Conservation (phyloP, 2,113 vertebrate genomes). For the Macquaria ambigua region DNA sequence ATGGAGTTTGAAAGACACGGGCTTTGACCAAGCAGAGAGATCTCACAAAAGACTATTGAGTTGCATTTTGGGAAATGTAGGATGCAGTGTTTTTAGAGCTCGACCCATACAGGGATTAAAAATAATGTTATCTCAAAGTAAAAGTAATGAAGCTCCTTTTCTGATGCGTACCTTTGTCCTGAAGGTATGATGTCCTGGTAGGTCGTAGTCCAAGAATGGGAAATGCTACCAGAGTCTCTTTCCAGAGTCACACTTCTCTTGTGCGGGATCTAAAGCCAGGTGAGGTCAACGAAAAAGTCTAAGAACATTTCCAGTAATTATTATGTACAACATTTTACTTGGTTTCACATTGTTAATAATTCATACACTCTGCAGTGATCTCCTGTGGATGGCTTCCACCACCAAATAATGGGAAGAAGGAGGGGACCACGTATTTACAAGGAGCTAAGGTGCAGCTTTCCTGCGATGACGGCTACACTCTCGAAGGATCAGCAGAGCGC, state of each 20-base stretch:
- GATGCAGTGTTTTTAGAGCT: neutral
- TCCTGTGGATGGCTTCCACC: constrained; percentile 90
- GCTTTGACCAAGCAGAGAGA: neutral
- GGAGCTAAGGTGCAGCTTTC: constrained; percentile 83
- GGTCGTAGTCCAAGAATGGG: constrained; percentile 84
- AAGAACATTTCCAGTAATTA: neutral
- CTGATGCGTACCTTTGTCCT: constrained; percentile 4
- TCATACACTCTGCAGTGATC: constrained; percentile 80
- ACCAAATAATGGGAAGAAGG: constrained; percentile 87
- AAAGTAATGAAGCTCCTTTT: neutral
- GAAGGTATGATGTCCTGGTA: constrained; percentile 82
- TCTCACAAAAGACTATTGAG: neutral
- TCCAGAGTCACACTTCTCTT: constrained; percentile 79
- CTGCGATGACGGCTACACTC: constrained; percentile 84
- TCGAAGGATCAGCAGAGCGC: constrained; percentile 82
- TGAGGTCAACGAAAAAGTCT: constrained; percentile 53
- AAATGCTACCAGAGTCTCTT: constrained; percentile 83
- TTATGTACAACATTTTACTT: neutral
- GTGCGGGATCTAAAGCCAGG: constrained; percentile 84
- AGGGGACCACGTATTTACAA: constrained; percentile 85
- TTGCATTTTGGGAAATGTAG: constrained; percentile 10
- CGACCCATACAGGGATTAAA: neutral
- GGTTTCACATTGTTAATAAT: neutral
- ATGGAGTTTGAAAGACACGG: neutral
- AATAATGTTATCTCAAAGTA: neutral